Percentiles rank a stretch among this genome's conserved stretches.
Evolutionary conservation across 2,888 invertebrate species (phyloP).

Genomic region (Ellobium chinense): DNA sequence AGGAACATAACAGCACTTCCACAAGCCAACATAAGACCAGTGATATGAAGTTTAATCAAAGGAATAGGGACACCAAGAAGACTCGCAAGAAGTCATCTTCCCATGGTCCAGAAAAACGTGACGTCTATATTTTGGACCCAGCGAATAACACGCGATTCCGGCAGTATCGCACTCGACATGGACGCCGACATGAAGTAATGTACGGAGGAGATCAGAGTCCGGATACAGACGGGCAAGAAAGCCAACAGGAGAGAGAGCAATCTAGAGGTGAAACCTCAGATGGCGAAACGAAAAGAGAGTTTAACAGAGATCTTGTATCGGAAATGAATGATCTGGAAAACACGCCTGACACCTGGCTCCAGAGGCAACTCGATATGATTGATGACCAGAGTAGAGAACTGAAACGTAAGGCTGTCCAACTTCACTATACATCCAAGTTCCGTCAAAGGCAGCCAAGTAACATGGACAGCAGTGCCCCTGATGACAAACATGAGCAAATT

Average conservation of each 20-base stretch:
- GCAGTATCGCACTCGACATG: no score
- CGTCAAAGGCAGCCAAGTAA: neutral
- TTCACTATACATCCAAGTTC: neutral
- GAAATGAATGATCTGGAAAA: neutral
- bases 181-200: no score
- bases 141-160: no score
- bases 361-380: slow-evolving; percentile 14
- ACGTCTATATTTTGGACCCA: no score
- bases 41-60: no score
- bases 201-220: no score
- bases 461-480: neutral
- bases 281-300: neutral
- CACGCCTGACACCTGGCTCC: neutral
- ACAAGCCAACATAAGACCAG: no score
- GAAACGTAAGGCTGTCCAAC: slow-evolving; percentile 11
- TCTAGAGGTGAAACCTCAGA: neutral
- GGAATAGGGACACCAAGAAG: no score
- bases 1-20: no score
- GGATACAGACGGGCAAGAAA: no score
- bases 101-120: no score
- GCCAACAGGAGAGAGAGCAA: neutral
- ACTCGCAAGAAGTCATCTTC: no score
- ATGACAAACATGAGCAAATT: neutral
- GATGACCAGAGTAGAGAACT: slow-evolving; percentile 8
- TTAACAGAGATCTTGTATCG: neutral